Base-by-base conservation (phyloP, 2,113 vertebrate genomes). In the Sceloporus undulatus region DNA sequence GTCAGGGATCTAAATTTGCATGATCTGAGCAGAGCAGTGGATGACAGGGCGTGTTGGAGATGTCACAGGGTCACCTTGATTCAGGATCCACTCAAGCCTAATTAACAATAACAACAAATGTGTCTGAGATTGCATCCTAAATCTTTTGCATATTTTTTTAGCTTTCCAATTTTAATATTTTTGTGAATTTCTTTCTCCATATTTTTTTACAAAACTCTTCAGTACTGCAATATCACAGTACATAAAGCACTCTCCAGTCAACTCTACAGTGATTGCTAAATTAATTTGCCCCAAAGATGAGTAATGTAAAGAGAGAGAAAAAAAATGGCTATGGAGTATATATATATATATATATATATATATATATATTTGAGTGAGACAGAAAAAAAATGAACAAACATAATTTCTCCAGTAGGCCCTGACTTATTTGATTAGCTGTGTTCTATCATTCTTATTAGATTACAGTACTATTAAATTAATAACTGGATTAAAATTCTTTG, bases 381-480 rank as follows among this genome's bases (percentile, higher is more conserved):
- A 52, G 59, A 91, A 92, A 78, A 93, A 34, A 95, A 3, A 93
- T 77, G 89, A 93, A 84, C 87, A 77, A 83, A 34, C 90, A 83
- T 90, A 85, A 92, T 93, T 79, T 91, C 89, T 91, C 87, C 87
- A 93, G 80, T 86, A 68, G 86, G 76, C 73, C 71, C 82, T 92
- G 93, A 87, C 91, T 85, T 56, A 93, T 95, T 94, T 89, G 88
- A 92, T 95, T 92, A 94, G 91, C 83, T 82, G 34, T 89, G 82
- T 86, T 88, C 75, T 94, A 81, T 90, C 88, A 89, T 85, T 92
- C 70, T 56, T 91, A 87, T 85, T 81, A 90, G 71, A 90, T 89
- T 82, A 93, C 77, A 82, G 62, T 83, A 93, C 88, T 88, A 94
- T 95, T 95, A 89, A 93, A 93, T 94, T 89, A 94, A 16, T 68